Evolutionary conservation across 2,113 vertebrate genomes (phyloP).

Genomic region (Amphiprion ocellaris): DNA sequence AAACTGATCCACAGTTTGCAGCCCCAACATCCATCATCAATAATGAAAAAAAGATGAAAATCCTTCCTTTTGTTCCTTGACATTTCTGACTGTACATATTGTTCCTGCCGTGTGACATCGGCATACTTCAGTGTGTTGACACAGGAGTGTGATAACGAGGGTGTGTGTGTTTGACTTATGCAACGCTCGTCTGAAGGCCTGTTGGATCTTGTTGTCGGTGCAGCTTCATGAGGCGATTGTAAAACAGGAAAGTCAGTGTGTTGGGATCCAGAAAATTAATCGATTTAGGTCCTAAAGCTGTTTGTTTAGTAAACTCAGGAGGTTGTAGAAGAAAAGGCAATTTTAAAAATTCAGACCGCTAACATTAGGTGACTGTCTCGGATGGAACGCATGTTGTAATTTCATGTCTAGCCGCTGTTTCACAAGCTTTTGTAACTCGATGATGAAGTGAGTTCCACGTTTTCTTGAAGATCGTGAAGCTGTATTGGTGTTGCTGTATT

Average conservation of each 20-base stretch:
- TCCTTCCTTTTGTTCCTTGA: too few relatives aligned
- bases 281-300: not conserved
- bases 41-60: not conserved
- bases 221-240: not conserved
- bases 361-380: too few relatives aligned
- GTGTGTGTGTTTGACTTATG: constrained; percentile 10
- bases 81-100: constrained; percentile 2
- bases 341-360: too few relatives aligned
- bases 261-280: not conserved
- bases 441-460: too few relatives aligned
- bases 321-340: too few relatives aligned
- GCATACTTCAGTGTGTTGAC: not conserved
- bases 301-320: not conserved
- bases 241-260: constrained; percentile 6
- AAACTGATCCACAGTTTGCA: too few relatives aligned
- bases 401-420: too few relatives aligned
- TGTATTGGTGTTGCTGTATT: too few relatives aligned
- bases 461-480: too few relatives aligned
- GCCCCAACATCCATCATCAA: too few relatives aligned
- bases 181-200: constrained; percentile 5
- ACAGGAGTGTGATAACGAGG: not conserved
- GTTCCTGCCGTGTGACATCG: constrained; percentile 5
- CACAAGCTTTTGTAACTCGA: too few relatives aligned
- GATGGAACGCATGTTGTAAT: too few relatives aligned
- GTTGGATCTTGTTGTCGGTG: constrained; percentile 42